These are phyloP conservation scores for Nilaparvata lugens DNA, from an alignment of 1,140 invertebrate species.

Conservation along the genomic window DNA sequence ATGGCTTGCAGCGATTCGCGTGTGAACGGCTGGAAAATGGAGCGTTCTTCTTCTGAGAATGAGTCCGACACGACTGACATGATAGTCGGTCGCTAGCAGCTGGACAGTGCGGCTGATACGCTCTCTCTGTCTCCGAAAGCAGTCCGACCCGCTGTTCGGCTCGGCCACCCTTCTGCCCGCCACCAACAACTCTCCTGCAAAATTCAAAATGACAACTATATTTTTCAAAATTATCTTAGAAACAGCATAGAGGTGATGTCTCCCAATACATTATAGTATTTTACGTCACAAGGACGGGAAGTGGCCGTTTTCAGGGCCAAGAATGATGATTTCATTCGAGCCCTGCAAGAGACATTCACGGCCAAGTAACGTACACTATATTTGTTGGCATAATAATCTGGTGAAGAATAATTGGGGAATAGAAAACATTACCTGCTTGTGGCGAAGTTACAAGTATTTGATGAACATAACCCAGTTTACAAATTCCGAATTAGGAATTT, in stretches of 20 bases:
- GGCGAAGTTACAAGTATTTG: too few species aligned
- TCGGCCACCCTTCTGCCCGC: conserved; percentile 4
- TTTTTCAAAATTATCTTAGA: neutral
- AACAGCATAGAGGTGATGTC: neutral
- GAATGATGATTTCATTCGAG: too few species aligned
- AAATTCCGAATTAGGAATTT: too few species aligned
- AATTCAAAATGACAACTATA: neutral
- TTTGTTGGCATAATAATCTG: too few species aligned
- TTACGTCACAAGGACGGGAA: too few species aligned
- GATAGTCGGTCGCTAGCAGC: conserved; percentile 21
- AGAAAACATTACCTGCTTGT: too few species aligned
- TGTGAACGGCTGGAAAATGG: conserved; percentile 95
- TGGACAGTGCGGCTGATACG: conserved; percentile 14
- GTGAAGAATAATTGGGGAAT: too few species aligned
- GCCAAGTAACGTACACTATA: too few species aligned
- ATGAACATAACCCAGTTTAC: too few species aligned
- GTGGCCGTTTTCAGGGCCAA: too few species aligned
- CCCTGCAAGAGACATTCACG: too few species aligned
- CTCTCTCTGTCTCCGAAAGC: conserved; percentile 1
- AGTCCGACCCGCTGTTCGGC: conserved; percentile 3
- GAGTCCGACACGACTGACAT: conserved; percentile 85
- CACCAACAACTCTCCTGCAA: neutral
- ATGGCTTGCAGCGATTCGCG: conserved; percentile 90
- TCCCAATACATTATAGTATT: too few species aligned
- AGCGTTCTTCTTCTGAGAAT: conserved; percentile 85